phyloP scores from a whole-genome alignment of 2,113 vertebrate genomes.

The Campylorhamphus procurvoides region DNA sequence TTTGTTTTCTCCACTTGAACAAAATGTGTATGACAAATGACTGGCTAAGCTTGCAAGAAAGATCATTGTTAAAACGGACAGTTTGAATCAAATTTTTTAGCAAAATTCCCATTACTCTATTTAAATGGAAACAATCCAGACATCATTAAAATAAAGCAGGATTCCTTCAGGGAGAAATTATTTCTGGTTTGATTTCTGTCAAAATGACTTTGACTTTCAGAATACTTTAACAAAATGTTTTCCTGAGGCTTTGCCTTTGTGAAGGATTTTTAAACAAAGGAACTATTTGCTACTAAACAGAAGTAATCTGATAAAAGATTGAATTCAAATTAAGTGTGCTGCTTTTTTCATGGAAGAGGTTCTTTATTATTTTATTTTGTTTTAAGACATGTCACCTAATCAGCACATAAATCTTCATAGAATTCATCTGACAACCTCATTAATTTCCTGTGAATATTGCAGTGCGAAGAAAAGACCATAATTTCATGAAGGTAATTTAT shows the following conservation, averaged over 20 bases:
- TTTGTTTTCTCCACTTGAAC: constrained; percentile 33
- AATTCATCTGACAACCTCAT: constrained; percentile 68
- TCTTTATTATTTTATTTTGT: constrained; percentile 76
- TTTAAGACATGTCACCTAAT: constrained; percentile 59
- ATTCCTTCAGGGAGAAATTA: constrained; percentile 81
- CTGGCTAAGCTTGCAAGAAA: constrained; percentile 55
- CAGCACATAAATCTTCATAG: constrained; percentile 74
- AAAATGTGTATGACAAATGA: constrained; percentile 62
- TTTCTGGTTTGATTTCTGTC: constrained; percentile 79
- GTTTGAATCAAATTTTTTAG: constrained; percentile 56
- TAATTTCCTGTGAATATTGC: constrained; percentile 68
- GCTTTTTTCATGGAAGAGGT: constrained; percentile 62
- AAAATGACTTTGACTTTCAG: constrained; percentile 79
- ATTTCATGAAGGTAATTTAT: constrained; percentile 63
- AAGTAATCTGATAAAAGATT: constrained; percentile 76
- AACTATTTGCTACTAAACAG: constrained; percentile 65
- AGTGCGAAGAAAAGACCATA: constrained; percentile 24
- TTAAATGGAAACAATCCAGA: constrained; percentile 72
- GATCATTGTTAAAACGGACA: constrained; percentile 63
- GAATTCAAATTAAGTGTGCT: constrained; percentile 74
- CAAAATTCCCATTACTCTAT: constrained; percentile 63
- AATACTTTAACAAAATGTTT: constrained; percentile 69
- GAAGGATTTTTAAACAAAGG: constrained; percentile 70
- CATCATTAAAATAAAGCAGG: constrained; percentile 74
- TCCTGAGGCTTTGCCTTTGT: constrained; percentile 67